These are phyloP conservation scores for Synanthedon andrenaeformis DNA, from an alignment of 2,888 invertebrate genomes.

Conservation along the genomic window DNA sequence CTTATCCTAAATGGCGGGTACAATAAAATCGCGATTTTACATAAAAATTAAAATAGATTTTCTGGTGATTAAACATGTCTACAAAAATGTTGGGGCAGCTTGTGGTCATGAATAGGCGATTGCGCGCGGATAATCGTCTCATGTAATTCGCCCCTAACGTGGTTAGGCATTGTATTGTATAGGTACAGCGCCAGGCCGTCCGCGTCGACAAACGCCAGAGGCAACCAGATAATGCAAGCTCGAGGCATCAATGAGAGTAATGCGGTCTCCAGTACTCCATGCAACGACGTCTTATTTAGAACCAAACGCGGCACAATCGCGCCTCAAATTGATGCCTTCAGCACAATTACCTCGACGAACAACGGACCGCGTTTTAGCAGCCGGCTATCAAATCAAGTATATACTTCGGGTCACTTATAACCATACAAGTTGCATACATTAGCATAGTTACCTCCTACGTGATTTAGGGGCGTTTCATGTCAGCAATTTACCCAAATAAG, in stretches of 20 bases:
- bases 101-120: too few species aligned
- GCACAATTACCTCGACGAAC: slow-evolving; percentile 50
- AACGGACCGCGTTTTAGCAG: slow-evolving; percentile 41
- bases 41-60: too few species aligned
- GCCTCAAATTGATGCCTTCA: slow-evolving; percentile 62
- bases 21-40: too few species aligned
- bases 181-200: not conserved
- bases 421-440: slow-evolving; percentile 28
- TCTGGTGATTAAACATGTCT: too few species aligned
- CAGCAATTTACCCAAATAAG: slow-evolving; percentile 10
- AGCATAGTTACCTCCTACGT: slow-evolving; percentile 16
- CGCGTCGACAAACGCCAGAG: not conserved
- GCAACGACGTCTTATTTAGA: slow-evolving; percentile 64
- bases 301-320: slow-evolving; percentile 48
- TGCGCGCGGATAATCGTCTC: too few species aligned
- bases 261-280: slow-evolving; percentile 48
- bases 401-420: slow-evolving; percentile 22
- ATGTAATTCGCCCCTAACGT: too few species aligned
- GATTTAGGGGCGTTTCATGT: slow-evolving; percentile 11
- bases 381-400: slow-evolving; percentile 46
- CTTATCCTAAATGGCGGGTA: too few species aligned
- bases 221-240: slow-evolving; percentile 44
- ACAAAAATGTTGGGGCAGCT: too few species aligned
- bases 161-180: too few species aligned
- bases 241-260: slow-evolving; percentile 59